Percentiles rank a stretch among this genome's conserved stretches.
Conservation (phyloP, 1,140 invertebrate genomes). For the Drosophila parvula region DNA sequence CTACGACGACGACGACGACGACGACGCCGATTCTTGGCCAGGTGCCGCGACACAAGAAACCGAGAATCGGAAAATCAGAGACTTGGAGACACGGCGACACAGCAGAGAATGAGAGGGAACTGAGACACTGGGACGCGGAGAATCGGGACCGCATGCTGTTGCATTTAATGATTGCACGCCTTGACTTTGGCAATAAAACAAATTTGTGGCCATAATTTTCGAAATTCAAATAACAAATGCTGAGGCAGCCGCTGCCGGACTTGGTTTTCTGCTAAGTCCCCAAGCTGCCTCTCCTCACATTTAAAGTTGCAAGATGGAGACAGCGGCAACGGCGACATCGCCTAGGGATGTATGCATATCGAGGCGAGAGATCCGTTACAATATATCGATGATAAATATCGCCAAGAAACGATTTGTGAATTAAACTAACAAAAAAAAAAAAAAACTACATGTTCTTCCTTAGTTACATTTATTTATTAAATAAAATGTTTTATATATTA, state of each 20-base stretch:
- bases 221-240: constrained; percentile 82
- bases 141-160: constrained; percentile 75
- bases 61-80: constrained; percentile 6
- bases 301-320: constrained; percentile 11
- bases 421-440: no score
- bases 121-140: constrained; percentile 17
- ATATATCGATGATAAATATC: constrained; percentile 1
- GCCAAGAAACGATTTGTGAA: not conserved
- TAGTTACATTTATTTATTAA: no score
- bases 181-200: constrained; percentile 83
- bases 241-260: constrained; percentile 34
- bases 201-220: constrained; percentile 83
- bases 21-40: no score
- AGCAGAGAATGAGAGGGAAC: not conserved
- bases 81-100: constrained; percentile 24
- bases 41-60: no score
- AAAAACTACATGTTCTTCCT: no score
- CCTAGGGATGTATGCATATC: not conserved
- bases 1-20: no score
- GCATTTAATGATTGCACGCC: constrained; percentile 83
- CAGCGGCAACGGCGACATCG: not conserved
- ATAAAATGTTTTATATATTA: no score
- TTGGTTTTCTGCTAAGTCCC: constrained; percentile 21
- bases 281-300: constrained; percentile 1
- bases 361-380: constrained; percentile 9